Evolutionary conservation across 1,140 invertebrate genomes (phyloP).

Genomic region (Lepeophtheirus salmonis): DNA sequence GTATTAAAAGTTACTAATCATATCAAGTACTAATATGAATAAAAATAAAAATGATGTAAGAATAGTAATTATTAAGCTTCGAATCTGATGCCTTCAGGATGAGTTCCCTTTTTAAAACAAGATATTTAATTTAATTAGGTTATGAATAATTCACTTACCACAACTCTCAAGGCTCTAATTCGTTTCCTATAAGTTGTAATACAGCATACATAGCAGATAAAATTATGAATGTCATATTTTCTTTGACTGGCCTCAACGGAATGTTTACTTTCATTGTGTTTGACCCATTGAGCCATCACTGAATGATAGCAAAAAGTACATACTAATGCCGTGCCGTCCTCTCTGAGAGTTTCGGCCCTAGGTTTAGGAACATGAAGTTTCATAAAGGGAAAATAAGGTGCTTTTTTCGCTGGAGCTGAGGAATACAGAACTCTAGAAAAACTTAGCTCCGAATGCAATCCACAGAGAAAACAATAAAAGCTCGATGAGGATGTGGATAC

Average conservation of each 20-base stretch:
- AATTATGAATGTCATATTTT: conserved; percentile 72
- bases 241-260: conserved; percentile 34
- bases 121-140: no score
- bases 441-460: conserved; percentile 60
- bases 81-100: no score
- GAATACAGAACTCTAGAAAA: conserved; percentile 59
- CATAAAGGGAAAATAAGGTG: conserved; percentile 34
- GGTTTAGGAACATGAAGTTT: conserved; percentile 27
- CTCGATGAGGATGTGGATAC: conserved; percentile 1
- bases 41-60: no score
- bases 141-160: no score
- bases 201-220: conserved; percentile 76
- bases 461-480: conserved; percentile 71
- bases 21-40: no score
- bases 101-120: no score
- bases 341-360: conserved; percentile 51
- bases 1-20: no score
- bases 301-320: conserved; percentile 88
- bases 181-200: conserved; percentile 68
- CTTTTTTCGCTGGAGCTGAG: conserved; percentile 44
- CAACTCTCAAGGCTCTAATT: conserved; percentile 62
- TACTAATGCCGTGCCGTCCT: conserved; percentile 69
- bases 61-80: no score
- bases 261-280: conserved; percentile 33
- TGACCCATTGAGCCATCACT: conserved; percentile 65